These are phyloP conservation scores for Lissonota sp. DNA, from an alignment of 2,888 invertebrate species.

Conservation along the genomic window DNA sequence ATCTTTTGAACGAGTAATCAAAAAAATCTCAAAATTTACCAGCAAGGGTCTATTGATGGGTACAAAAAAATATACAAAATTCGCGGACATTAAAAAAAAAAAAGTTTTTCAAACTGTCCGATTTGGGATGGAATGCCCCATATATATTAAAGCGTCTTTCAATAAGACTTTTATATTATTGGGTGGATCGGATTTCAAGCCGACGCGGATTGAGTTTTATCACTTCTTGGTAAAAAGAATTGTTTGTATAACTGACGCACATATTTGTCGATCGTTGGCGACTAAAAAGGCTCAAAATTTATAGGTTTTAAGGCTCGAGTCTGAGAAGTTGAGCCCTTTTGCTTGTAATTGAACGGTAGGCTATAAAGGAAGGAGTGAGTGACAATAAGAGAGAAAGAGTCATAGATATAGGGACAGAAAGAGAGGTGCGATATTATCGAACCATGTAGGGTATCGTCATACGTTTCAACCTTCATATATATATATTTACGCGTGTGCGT, in stretches of 20 bases:
- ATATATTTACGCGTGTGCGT: constrained; percentile 16
- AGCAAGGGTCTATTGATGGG: too few relatives aligned
- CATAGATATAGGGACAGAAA: constrained; percentile 1
- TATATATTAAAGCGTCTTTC: too few relatives aligned
- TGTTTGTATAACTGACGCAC: neutral
- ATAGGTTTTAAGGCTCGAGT: neutral
- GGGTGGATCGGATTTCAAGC: constrained; percentile 19
- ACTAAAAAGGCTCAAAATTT: neutral
- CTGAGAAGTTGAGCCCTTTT: neutral
- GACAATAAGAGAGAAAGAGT: neutral
- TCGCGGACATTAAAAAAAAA: too few relatives aligned
- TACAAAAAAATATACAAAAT: too few relatives aligned
- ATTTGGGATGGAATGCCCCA: too few relatives aligned
- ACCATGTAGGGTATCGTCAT: constrained; percentile 36
- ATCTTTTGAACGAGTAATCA: too few relatives aligned
- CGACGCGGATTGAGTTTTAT: constrained; percentile 15
- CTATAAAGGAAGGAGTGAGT: too few relatives aligned
- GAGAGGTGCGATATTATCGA: constrained; percentile 48
- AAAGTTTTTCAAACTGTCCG: too few relatives aligned
- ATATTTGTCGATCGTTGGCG: neutral
- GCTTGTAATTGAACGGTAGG: neutral
- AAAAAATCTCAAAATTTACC: too few relatives aligned
- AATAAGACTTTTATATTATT: neutral
- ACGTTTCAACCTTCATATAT: constrained; percentile 13
- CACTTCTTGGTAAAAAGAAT: constrained; percentile 36